Evolutionary conservation across 2,113 vertebrate species (phyloP), one percentile per base, ranked within the genome.

Genomic region (Pagrus major): DNA sequence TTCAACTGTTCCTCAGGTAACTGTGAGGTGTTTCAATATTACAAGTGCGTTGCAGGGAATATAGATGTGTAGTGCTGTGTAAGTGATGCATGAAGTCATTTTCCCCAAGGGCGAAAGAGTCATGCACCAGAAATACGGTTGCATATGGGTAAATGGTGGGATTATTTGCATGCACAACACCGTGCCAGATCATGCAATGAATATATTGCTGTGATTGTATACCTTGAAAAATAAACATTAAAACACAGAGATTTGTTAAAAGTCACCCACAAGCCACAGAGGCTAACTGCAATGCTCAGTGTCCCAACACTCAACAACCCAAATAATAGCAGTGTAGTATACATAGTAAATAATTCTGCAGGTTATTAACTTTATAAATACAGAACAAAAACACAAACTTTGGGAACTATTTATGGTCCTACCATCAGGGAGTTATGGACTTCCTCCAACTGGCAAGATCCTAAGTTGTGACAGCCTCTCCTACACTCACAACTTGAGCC

Each of bases 11-110:
- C 46, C 83, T 84, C 64, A 7, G 55, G 76, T 78, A 78, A 87
- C 70, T 90, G 78, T 60, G 72, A 85, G 87, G 79, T 78, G 58
- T 91, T 73, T 86, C 76, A 86, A 87, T 91, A 90, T 94, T 91
- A 84, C 89, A 93, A 82, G 90, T 52, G 78, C 64, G 55, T 84
- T 89, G 85, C 64, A 39, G 77, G 71, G 86, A 92, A 89, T 93
- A 60, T 87, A 86, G 85, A 92, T 89, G 86, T 85, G 71, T 75
- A 76, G 80, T 42, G 69, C 80, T 64, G 64, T 87, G 87, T 86
- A 89, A 90, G 89, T 89, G 87, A 92, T 90, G 92, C 92, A 93
- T 92, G 79, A 92, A 93, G 93, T 91, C 76, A 91, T 93, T 94
- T 93, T 86, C 81, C 82, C 66, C 89, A 92, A 94, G 92, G 92